Base-by-base conservation (phyloP, 2,888 invertebrate species). In the Eilema caniola region DNA sequence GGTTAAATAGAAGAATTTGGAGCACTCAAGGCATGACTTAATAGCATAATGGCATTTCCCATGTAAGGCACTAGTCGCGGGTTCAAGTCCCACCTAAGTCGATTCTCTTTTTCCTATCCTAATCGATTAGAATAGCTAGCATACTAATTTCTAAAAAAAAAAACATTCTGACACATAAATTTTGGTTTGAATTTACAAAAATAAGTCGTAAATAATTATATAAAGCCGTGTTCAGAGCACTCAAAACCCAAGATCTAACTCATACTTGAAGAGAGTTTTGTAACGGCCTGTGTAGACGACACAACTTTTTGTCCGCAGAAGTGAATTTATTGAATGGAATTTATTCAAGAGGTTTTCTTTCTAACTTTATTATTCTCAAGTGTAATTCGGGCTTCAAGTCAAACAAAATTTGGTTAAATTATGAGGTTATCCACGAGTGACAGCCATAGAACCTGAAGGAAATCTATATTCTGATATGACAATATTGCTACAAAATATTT, bases 241-340 rank as follows among this genome's bases (percentile, higher is more conserved):
- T 24, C 24, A 20, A 62, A 62, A 4, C 10, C 10, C 24, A 41
- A 62, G 37, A 62, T 24, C 62, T 20, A 25, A 24, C 16, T 62
- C 7, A 16, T 16, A 62, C 37, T 62, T 37, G 62, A 62, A 62
- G 33, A 62, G 10, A 28, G 28, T 53, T 53, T 62, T 62, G 33
- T 33, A 37, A 62, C 37, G 62, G 37, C 16, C 33, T 14, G 23
- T 62, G 14, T n/a, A 62, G 16, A 62, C 41, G 20, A 23, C 4
- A 10, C 37, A 24, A 28, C 24, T 23, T 62, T 25, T 62, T 62
- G 14, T 24, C 10, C 37, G 16, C 62, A 62, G 20, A 4, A 62
- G 25, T 20, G 62, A 62, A 20, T 41, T 62, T 41, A 62, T 25
- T 62, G 24, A 25, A 62, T 25, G 33, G 24, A 62, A 62, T 25